phyloP scores from a whole-genome alignment of 2,113 vertebrate genomes.

The Halcyon malimbica region DNA sequence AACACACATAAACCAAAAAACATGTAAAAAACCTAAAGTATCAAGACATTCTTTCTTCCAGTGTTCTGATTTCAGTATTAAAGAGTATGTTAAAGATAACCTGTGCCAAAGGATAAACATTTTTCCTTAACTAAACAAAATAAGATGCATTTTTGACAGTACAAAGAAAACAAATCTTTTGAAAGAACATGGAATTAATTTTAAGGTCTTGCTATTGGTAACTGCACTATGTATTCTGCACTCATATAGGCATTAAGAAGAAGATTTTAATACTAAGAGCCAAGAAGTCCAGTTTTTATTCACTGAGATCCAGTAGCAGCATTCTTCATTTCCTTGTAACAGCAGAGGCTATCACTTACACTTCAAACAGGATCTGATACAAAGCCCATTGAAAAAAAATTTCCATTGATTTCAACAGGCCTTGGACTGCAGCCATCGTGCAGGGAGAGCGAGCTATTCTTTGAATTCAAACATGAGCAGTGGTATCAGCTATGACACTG shows the following conservation, averaged over 20 bases:
- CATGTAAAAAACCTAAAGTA: neutral
- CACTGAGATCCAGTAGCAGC: neutral
- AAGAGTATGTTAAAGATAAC: neutral
- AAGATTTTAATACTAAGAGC: neutral
- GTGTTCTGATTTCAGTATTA: neutral
- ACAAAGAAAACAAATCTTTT: neutral
- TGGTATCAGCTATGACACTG: neutral
- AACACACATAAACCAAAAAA: neutral
- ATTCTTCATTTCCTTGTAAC: neutral
- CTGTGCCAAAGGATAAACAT: neutral
- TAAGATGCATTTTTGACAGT: neutral
- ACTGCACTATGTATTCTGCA: neutral
- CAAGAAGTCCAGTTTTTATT: neutral
- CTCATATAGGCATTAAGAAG: neutral
- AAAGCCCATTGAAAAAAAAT: conserved; percentile 47
- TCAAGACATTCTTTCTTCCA: neutral
- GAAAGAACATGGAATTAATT: neutral
- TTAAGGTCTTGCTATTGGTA: neutral
- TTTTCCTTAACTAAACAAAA: neutral
- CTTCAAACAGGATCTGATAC: conserved; percentile 45
- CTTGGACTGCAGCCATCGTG: neutral
- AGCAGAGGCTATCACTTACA: neutral
- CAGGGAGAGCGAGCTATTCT: neutral
- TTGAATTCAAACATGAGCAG: neutral
- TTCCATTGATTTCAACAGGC: conserved; percentile 39